These are phyloP conservation scores for Agrilus cyanescens DNA, from an alignment of 2,888 invertebrate genomes.

Conservation along the genomic window DNA sequence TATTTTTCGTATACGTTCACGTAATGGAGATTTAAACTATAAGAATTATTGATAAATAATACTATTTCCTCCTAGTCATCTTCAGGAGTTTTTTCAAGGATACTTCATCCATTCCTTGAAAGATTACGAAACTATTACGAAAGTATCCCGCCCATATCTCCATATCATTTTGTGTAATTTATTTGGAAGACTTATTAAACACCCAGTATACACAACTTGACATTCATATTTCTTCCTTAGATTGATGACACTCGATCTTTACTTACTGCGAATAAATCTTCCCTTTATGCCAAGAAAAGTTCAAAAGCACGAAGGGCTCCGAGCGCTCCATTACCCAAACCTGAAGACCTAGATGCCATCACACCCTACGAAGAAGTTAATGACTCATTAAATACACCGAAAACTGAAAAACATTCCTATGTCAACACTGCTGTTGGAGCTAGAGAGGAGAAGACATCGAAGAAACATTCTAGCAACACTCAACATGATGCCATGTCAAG, in stretches of 20 bases:
- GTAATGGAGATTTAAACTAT: too few relatives aligned
- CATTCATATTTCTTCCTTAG: slow-evolving; percentile 17
- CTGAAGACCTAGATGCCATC: slow-evolving; percentile 33
- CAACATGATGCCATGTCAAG: slow-evolving; percentile 38
- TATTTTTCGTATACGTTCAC: too few relatives aligned
- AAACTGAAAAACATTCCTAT: slow-evolving; percentile 40
- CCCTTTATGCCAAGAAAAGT: slow-evolving; percentile 41
- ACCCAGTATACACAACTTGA: neutral
- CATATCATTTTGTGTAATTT: neutral
- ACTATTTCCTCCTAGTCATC: too few relatives aligned
- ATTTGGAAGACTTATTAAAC: neutral
- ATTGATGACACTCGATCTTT: slow-evolving; percentile 29
- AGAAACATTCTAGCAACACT: neutral
- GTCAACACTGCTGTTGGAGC: slow-evolving; percentile 29
- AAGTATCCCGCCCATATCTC: too few relatives aligned
- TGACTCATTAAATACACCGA: slow-evolving; percentile 5
- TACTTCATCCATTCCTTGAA: too few relatives aligned
- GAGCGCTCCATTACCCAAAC: slow-evolving; percentile 34
- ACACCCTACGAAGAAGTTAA: slow-evolving; percentile 32
- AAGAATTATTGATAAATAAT: too few relatives aligned
- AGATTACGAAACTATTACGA: too few relatives aligned
- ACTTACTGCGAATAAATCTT: slow-evolving; percentile 37
- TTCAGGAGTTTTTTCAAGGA: too few relatives aligned
- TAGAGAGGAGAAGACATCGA: too few relatives aligned
- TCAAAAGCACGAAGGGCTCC: slow-evolving; percentile 45